Conservation (phyloP, 2,888 invertebrate species). For the Drosophila greeni region DNA sequence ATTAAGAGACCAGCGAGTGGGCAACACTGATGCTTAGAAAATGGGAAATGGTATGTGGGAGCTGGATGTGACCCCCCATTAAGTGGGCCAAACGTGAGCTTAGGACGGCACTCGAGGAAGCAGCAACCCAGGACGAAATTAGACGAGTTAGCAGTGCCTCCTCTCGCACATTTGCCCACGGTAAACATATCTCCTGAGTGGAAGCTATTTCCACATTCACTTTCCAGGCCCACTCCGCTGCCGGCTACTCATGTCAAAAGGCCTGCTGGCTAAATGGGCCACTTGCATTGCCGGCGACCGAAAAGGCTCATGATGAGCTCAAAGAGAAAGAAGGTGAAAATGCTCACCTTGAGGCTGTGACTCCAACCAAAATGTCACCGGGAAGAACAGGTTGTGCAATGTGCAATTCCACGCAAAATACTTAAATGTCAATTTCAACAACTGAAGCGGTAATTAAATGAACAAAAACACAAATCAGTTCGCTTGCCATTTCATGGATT, state of each 20-base stretch:
- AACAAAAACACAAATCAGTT: neutral
- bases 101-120: constrained; percentile 39
- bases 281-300: constrained; percentile 47
- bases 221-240: constrained; percentile 2
- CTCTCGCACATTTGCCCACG: constrained; percentile 53
- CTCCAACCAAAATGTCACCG: constrained; percentile 1
- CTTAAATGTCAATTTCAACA: neutral
- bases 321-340: neutral
- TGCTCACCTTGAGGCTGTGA: constrained; percentile 8
- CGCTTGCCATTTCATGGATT: neutral
- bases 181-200: constrained; percentile 67
- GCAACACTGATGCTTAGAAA: constrained; percentile 1
- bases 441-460: constrained; percentile 10
- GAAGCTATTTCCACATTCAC: constrained; percentile 57
- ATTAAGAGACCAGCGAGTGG: no score
- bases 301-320: constrained; percentile 31
- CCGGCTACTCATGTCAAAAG: constrained; percentile 50
- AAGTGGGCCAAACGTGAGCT: constrained; percentile 66
- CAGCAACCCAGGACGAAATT: constrained; percentile 39
- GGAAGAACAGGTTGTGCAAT: constrained; percentile 2
- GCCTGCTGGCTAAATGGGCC: constrained; percentile 56
- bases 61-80: constrained; percentile 40
- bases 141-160: constrained; percentile 49
- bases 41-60: neutral
- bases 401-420: neutral